A percentile compares a stretch with the other conserved stretches of the same genome.
phyloP scores from a whole-genome alignment of 2,113 vertebrate species.

The Mormoops blainvillei region DNA sequence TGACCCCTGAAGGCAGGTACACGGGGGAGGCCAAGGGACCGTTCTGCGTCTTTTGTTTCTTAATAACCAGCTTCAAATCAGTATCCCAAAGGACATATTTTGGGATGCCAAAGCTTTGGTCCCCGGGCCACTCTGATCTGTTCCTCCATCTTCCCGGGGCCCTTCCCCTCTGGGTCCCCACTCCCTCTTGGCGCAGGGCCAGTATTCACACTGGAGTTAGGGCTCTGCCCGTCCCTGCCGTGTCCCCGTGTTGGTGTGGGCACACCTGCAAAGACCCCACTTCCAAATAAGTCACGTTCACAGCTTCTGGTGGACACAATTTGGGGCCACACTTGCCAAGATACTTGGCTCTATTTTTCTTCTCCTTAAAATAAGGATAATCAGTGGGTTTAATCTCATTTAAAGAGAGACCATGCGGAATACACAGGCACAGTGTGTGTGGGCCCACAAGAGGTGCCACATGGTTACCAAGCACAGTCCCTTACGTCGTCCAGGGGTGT shows the following conservation, averaged over 20 bases:
- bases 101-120: neutral
- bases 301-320: neutral
- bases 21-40: neutral
- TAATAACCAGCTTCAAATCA: neutral
- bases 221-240: too few relatives aligned
- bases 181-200: neutral
- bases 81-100: neutral
- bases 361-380: neutral
- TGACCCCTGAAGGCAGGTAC: neutral
- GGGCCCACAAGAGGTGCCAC: too few relatives aligned
- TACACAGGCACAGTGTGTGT: accelerated
- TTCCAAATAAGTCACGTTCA: neutral
- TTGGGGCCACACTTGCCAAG: neutral
- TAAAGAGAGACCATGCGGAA: neutral
- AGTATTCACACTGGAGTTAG: neutral
- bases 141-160: neutral
- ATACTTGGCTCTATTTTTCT: neutral
- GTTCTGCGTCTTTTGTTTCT: neutral
- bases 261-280: neutral
- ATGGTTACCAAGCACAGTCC: too few relatives aligned
- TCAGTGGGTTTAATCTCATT: accelerated
- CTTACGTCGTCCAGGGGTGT: accelerated
- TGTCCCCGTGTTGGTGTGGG: neutral
- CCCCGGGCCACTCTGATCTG: neutral
- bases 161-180: neutral